phyloP scores from a whole-genome alignment of 2,113 vertebrate species.

The Macrotis lagotis region DNA sequence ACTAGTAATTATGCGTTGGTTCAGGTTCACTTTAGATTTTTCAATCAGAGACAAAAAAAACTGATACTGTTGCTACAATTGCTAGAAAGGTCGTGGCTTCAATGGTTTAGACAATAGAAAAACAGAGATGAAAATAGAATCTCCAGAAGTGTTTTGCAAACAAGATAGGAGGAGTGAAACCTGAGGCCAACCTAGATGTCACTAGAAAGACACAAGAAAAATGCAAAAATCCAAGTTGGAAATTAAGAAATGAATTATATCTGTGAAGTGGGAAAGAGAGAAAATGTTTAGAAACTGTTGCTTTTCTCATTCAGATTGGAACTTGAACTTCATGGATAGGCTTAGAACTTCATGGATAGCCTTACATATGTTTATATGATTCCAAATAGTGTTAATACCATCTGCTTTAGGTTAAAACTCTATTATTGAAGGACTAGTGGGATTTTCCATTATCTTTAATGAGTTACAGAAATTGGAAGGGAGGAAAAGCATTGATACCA shows the following conservation, averaged over 20 bases:
- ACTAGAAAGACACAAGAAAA: background rate
- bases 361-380: background rate
- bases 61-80: constrained; percentile 58
- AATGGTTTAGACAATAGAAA: constrained; percentile 49
- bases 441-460: constrained; percentile 10
- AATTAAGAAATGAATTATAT: background rate
- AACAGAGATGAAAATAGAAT: constrained; percentile 73
- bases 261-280: background rate
- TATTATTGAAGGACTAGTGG: constrained; percentile 16
- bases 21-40: constrained; percentile 73
- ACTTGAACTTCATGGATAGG: background rate
- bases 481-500: background rate
- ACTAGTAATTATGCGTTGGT: constrained; percentile 63
- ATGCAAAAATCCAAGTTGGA: background rate
- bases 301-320: background rate
- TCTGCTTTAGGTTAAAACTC: constrained; percentile 9
- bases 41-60: constrained; percentile 70
- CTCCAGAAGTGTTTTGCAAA: constrained; percentile 53
- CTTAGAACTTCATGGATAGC: background rate
- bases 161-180: constrained; percentile 47
- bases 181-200: constrained; percentile 31
- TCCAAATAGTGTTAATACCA: background rate
- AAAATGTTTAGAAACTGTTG: background rate
- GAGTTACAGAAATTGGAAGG: constrained; percentile 18
- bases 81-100: constrained; percentile 71